A percentile compares a stretch with the other conserved stretches of the same genome.
Evolutionary conservation across 2,797 vertebrate genomes (phyloP).

Genomic region (Aulostomus chinensis): DNA sequence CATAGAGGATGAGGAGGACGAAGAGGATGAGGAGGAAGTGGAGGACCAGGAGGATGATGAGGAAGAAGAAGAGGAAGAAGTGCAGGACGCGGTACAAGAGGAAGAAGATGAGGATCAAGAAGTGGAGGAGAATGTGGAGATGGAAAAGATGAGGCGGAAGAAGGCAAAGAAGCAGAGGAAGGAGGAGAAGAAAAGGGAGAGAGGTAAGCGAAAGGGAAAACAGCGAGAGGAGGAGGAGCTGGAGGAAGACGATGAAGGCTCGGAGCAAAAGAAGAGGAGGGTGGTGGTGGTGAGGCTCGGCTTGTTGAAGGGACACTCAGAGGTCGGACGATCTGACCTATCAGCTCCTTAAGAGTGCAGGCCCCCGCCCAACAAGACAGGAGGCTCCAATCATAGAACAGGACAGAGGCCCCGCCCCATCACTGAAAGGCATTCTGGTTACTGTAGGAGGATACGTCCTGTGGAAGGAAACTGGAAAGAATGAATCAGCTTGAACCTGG

Average conservation of each 20-base stretch:
- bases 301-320: slow-evolving; percentile 64
- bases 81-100: slow-evolving; percentile 26
- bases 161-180: slow-evolving; percentile 38
- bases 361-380: background rate
- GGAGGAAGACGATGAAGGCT: slow-evolving; percentile 21
- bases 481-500: background rate
- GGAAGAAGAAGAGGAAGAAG: slow-evolving; percentile 29
- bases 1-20: background rate
- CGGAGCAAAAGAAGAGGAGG: slow-evolving; percentile 59
- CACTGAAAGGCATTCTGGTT: slow-evolving; percentile 28
- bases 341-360: slow-evolving; percentile 46
- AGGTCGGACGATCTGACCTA: slow-evolving; percentile 60
- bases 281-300: slow-evolving; percentile 70
- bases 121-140: slow-evolving; percentile 21
- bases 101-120: slow-evolving; percentile 11
- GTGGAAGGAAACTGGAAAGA: slow-evolving; percentile 5
- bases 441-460: slow-evolving; percentile 3
- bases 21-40: slow-evolving; percentile 31
- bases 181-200: slow-evolving; percentile 50
- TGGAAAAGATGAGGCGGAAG: slow-evolving; percentile 34
- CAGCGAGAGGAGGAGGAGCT: slow-evolving; percentile 10
- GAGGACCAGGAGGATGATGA: slow-evolving; percentile 41
- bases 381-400: slow-evolving; percentile 4
- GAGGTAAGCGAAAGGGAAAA: slow-evolving; percentile 33
- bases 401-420: slow-evolving; percentile 4